Conservation (phyloP, 2,888 invertebrate species). For the Andrena camellia region DNA sequence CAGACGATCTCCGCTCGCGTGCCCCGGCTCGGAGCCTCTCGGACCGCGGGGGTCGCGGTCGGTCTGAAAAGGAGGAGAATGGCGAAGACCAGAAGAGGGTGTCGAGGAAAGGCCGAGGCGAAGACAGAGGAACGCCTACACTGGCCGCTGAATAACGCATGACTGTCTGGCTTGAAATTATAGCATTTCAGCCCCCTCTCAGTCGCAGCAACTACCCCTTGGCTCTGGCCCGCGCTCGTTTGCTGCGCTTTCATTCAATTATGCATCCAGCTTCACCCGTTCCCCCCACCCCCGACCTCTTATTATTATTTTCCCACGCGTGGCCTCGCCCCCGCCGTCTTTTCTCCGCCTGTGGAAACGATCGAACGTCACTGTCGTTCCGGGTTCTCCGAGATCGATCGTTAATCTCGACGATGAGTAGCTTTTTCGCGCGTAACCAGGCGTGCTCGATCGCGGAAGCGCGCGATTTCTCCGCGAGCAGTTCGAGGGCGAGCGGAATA, state of each 20-base stretch:
- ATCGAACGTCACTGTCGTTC: background rate
- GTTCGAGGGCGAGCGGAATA: background rate
- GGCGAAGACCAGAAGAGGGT: conserved; percentile 30
- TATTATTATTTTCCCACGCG: conserved; percentile 72
- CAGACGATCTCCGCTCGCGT: conserved; percentile 12
- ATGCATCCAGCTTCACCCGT: conserved; percentile 72
- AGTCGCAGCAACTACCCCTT: conserved; percentile 72
- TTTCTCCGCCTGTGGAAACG: conserved; percentile 12
- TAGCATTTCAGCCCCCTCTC: conserved; percentile 76
- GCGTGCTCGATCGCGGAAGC: conserved; percentile 25
- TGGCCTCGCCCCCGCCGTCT: conserved; percentile 14
- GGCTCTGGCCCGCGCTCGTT: conserved; percentile 66
- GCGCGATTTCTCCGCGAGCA: conserved; percentile 14
- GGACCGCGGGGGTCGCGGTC: conserved; percentile 63
- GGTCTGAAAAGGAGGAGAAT: conserved; percentile 66
- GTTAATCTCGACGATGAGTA: conserved; percentile 28
- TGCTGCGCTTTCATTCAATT: conserved; percentile 81
- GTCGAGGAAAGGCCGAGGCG: conserved; percentile 47
- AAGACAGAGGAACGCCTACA: conserved; percentile 58
- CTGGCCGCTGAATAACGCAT: conserved; percentile 82
- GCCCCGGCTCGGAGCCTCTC: background rate
- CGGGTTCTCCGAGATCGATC: conserved; percentile 7
- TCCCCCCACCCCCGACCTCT: conserved; percentile 37
- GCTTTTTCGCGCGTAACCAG: conserved; percentile 13
- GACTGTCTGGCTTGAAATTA: conserved; percentile 83